phyloP scores from a whole-genome alignment of 2,797 vertebrate species.

The Arvicola amphibius region DNA sequence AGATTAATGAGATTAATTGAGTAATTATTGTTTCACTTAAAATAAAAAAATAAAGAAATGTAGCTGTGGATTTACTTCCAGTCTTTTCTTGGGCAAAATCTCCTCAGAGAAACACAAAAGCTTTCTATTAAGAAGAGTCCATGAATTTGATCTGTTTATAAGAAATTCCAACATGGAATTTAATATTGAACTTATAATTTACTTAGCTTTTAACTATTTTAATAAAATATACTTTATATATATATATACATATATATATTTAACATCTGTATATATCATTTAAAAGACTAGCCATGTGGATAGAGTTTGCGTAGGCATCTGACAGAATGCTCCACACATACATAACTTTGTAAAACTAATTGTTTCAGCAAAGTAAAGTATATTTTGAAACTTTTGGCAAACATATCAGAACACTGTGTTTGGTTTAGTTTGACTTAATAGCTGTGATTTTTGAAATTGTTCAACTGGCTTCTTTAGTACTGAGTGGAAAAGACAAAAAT shows the following conservation, averaged over 20 bases:
- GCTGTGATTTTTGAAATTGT: slow-evolving; percentile 76
- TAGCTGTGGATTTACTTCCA: background rate
- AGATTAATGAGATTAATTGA: slow-evolving; percentile 83
- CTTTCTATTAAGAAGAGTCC: slow-evolving; percentile 59
- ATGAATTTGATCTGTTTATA: slow-evolving; percentile 35
- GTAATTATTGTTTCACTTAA: slow-evolving; percentile 71
- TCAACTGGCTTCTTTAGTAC: slow-evolving; percentile 59
- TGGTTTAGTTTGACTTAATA: slow-evolving; percentile 73
- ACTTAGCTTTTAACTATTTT: slow-evolving; percentile 66
- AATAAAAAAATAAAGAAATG: slow-evolving; percentile 74
- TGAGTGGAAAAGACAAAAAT: slow-evolving; percentile 70
- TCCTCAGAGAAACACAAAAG: slow-evolving; percentile 20
- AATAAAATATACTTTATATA: slow-evolving; percentile 58
- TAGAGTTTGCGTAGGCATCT: slow-evolving; percentile 48
- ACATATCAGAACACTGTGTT: slow-evolving; percentile 72
- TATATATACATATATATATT: slow-evolving; percentile 12
- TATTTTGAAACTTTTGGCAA: slow-evolving; percentile 64
- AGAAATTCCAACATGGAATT: slow-evolving; percentile 60
- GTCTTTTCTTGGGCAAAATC: slow-evolving; percentile 51
- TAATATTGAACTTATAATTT: slow-evolving; percentile 68
- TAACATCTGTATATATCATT: slow-evolving; percentile 65
- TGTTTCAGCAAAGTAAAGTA: slow-evolving; percentile 67
- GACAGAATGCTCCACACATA: slow-evolving; percentile 50
- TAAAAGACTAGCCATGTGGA: slow-evolving; percentile 65
- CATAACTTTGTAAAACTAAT: slow-evolving; percentile 65